Conservation (phyloP, 2,113 vertebrate species). For the Oophaga pumilio region DNA sequence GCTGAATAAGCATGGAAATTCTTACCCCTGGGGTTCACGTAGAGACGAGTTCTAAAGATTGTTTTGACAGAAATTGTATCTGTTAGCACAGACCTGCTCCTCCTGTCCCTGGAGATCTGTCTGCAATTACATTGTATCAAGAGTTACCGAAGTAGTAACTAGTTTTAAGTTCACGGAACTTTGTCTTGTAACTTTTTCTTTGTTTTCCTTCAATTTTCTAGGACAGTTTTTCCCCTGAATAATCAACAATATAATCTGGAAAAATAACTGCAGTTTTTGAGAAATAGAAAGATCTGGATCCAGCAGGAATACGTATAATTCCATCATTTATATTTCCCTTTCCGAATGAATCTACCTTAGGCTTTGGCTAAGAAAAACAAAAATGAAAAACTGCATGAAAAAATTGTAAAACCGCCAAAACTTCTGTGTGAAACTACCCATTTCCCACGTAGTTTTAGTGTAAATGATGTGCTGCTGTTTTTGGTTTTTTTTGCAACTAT, state of each 20-base stretch:
- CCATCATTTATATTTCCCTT: too few species aligned
- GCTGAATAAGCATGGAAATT: conserved; percentile 31
- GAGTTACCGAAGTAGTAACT: not conserved
- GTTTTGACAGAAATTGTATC: conserved; percentile 10
- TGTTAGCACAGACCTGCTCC: conserved; percentile 2
- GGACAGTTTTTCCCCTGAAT: not conserved
- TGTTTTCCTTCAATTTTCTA: not conserved
- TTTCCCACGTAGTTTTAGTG: too few species aligned
- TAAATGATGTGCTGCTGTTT: too few species aligned
- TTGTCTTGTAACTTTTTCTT: not conserved
- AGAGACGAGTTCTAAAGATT: conserved; percentile 46
- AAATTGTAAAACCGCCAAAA: too few species aligned
- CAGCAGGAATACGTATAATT: too few species aligned
- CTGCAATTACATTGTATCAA: conserved; percentile 3
- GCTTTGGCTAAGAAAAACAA: too few species aligned
- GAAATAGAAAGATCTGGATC: too few species aligned
- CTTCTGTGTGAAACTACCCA: too few species aligned
- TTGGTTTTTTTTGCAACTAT: too few species aligned
- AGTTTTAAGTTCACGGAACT: not conserved
- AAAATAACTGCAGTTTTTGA: too few species aligned
- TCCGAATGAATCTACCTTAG: too few species aligned
- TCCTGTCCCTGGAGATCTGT: not conserved
- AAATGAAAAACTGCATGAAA: too few species aligned
- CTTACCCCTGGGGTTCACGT: not conserved
- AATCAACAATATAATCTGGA: not conserved